A percentile compares a stretch with the other conserved stretches of the same genome.
These are phyloP conservation scores for Eustalomyia histrio DNA, from an alignment of 2,888 invertebrate genomes.

Conservation along the genomic window DNA sequence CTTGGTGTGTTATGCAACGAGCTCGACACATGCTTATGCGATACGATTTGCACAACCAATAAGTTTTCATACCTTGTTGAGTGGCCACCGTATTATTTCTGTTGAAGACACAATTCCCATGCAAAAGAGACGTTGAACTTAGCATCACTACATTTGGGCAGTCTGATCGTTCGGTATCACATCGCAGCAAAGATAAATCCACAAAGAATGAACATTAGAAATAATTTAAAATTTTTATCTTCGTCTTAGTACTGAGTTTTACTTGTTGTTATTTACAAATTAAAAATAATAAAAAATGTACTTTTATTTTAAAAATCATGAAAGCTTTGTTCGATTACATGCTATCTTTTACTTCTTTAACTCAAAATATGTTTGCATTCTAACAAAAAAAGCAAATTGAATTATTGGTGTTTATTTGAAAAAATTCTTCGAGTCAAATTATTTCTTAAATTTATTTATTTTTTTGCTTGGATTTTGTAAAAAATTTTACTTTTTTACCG, in stretches of 20 bases:
- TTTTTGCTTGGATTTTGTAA: too few relatives aligned
- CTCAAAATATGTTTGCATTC: too few relatives aligned
- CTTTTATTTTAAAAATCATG: not conserved
- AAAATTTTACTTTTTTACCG: too few relatives aligned
- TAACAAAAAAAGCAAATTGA: too few relatives aligned
- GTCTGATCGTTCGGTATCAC: constrained; percentile 68
- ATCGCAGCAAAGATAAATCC: constrained; percentile 48
- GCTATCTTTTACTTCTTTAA: too few relatives aligned
- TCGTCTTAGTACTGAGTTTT: constrained; percentile 28
- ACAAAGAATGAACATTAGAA: constrained; percentile 48
- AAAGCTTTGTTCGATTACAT: too few relatives aligned
- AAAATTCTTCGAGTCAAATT: too few relatives aligned
- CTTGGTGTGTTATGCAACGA: constrained; percentile 79
- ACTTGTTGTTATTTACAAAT: constrained; percentile 60
- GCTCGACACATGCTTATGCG: constrained; percentile 80
- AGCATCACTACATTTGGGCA: constrained; percentile 80
- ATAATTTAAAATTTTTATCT: constrained; percentile 38
- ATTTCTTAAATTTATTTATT: too few relatives aligned
- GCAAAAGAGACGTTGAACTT: constrained; percentile 79
- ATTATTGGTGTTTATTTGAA: too few relatives aligned
- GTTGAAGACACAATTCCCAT: constrained; percentile 79
- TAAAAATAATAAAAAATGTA: constrained; percentile 40
- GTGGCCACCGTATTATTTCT: constrained; percentile 80
- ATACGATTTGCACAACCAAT: constrained; percentile 80
- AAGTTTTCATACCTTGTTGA: constrained; percentile 80